Base-by-base conservation (phyloP, 2,888 invertebrate species). In the Xanthorhoe designata region DNA sequence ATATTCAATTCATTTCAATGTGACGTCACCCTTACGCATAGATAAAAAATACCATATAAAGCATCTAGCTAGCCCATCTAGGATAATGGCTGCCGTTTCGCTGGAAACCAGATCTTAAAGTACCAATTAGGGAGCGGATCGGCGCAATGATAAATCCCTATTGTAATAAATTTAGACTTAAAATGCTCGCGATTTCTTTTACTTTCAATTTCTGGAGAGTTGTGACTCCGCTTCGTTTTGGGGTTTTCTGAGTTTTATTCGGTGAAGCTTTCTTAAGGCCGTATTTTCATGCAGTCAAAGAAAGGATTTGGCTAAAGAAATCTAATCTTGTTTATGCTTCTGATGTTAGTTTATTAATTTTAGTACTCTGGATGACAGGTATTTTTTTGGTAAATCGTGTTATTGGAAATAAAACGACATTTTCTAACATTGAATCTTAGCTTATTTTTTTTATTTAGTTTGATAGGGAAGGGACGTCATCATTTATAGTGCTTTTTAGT, bases 121-220 rank as follows among this genome's bases (percentile, higher is more conserved):
- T 58, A 49, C 52, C 57, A 63, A 57, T 57, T 57, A 52, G 51
- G 54, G 29, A 35, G 19, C 32, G 52, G 45, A 52, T 63, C 45
- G 38, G 45, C 19, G 38, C 29, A 35, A 56, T 62, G 62, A 17
- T 54, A 32, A 51, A 56, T 63, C 32, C 45, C 47, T 52, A 32
- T 63, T 63, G 63, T 57, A 63, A 63, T 63, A 63, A 56, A 57
- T 52, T 61, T 19, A n/a, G 32, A 47, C 53, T 18, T 53, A 53
- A 61, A 53, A 47, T 49, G 15, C 19, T 35, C 57, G 52, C 47
- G 32, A 63, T 56, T 62, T 50, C 50, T 52, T 62, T 62, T 50
- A 19, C 32, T 45, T 63, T 57, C 56, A 56, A 63, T 63, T 57
- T 57, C 32, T 29, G 5, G 19, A 24, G 38, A 24, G 18, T 56